phyloP scores from a whole-genome alignment of 2,797 vertebrate species.

The Scleropages formosus region DNA sequence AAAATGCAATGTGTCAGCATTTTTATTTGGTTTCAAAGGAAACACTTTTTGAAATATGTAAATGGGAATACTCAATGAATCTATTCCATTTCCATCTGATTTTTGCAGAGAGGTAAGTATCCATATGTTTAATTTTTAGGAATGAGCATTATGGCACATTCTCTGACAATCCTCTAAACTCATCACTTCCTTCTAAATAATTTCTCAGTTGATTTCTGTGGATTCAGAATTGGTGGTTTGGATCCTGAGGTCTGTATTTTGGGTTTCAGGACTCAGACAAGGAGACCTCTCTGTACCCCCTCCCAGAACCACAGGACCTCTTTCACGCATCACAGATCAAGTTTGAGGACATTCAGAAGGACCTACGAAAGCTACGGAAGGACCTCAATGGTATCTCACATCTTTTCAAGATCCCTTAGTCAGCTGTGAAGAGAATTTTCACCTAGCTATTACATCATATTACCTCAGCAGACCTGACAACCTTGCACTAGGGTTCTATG shows the following conservation, averaged over 20 bases:
- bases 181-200: no score
- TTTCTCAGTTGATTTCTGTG: conserved; percentile 96
- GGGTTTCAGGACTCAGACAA: conserved; percentile 81
- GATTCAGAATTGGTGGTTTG: conserved; percentile 73
- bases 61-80: no score
- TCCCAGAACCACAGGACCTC: conserved; percentile 93
- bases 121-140: conserved; percentile 78
- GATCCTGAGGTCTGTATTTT: conserved; percentile 21
- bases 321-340: conserved; percentile 95
- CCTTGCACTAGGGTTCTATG: not conserved
- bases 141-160: conserved; percentile 13
- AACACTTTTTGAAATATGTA: no score
- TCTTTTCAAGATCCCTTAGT: not conserved
- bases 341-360: conserved; percentile 96
- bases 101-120: conserved; percentile 68
- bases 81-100: no score
- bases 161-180: conserved; percentile 90
- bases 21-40: no score
- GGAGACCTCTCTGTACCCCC: conserved; percentile 85
- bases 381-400: conserved; percentile 52
- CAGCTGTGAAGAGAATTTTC: no score
- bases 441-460: no score
- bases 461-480: no score
- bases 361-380: conserved; percentile 84
- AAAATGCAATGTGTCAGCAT: not conserved